Evolutionary conservation across 2,113 vertebrate species (phyloP), one percentile per base, ranked within the genome.

Genomic region (Tyto alba): DNA sequence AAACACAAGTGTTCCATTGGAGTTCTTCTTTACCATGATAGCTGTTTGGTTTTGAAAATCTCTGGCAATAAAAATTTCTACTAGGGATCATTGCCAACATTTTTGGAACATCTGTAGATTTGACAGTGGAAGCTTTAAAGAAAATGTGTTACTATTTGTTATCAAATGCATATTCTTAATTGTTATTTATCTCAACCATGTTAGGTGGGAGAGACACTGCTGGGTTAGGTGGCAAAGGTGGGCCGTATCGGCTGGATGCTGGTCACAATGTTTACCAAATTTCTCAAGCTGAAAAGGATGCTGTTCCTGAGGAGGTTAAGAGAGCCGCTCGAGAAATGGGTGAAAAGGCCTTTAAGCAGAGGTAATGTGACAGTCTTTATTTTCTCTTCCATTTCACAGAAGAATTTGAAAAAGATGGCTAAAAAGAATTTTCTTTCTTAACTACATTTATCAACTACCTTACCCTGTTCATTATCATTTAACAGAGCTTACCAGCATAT

Each of bases 121-220:
- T 21, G 8, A 29, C 29, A 85, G 27, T 3, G 11, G 68, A 84
- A 71, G 38, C 30, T 41, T 78, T 88, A 52, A 91, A 83, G 63
- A 55, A 85, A 93, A 66, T 13, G 0, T 23, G 3, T 34, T 75
- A 10, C 67, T 86, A 7, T 34, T 60, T 50, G 34, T 81, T 59
- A 69, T n/a, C 3, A 9, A 76, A 40, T 52, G 14, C 21, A 1
- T 69, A 30, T 27, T 84, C 45, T 60, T 67, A 11, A 72, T 66
- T 77, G 3, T 53, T 80, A 78, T 67, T 81, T 68, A 1, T 72
- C 41, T 77, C 53, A 47, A 93, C 52, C 23, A 3, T 78, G 71
- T 56, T 89, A 99, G 99, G 99, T 8, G 99, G 99, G 91, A 98
- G 99, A 98, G 99, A 99, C 97, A 99, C 99, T 5, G 99, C 99